Base-by-base conservation (phyloP, 2,888 invertebrate genomes). In the Tenthredo scrophulariae region DNA sequence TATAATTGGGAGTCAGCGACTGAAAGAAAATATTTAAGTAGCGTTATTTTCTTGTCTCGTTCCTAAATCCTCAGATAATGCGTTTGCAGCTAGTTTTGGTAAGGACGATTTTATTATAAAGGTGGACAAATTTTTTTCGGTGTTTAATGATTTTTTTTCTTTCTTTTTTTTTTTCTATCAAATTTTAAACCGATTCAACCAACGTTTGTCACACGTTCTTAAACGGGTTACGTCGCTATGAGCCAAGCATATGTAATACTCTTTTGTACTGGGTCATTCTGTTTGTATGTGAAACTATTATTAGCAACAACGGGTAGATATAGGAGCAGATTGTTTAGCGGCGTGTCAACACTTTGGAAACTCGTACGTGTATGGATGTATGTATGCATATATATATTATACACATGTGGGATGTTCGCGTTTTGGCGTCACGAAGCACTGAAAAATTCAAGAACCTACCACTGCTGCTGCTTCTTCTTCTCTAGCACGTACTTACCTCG, bases 351-450 rank as follows among this genome's bases (percentile, higher is more conserved):
- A 22, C 62, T 62, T 62, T 26, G 62, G 26, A 62, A 22, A 26
- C 26, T 18, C n/a, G 22, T 62, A 62, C 9, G 58, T 62, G n/a
- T 2, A 5, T 26, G 26, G 0, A 62, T 26, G 22, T 13, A 26
- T 58, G n/a, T 58, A 18, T 50, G 4, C 9, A 9, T 22, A 10
- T 22, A 22, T 10, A 22, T 22, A n/a, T 58, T 22, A 7, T 58
- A 3, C 22, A 7, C 22, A 22, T 26, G 1, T 0, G 26, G 13
- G 26, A 62, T 26, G 26, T 26, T 62, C 54, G 54, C 54, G 54
- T 54, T 62, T 62, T 62, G 62, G 62, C 62, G 10, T 62, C 10
- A 62, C 62, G 26, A 62, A 62, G 62, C 22, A 62, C 62, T 62
- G 62, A 62, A 62, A 62, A 62, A 62, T 62, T 62, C 62, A 62